Evolutionary conservation across 2,888 invertebrate species (phyloP).

Genomic region (Helobdella robusta): DNA sequence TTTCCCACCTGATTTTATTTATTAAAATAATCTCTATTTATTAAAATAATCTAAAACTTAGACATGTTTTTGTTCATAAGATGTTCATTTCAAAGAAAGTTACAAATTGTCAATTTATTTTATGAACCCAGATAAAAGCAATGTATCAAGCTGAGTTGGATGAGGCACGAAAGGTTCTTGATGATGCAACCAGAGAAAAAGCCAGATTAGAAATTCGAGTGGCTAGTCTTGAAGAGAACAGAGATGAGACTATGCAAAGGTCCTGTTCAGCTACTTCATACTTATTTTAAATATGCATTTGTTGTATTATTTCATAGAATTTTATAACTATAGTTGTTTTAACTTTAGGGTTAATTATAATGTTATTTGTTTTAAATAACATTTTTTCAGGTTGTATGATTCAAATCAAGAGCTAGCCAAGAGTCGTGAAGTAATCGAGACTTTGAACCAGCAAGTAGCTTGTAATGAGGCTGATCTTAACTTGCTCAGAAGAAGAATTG

Average conservation of each 20-base stretch:
- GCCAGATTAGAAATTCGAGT: conserved; percentile 51
- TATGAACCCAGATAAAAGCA: conserved; percentile 46
- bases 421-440: conserved; percentile 12
- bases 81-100: too few relatives aligned
- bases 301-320: background rate
- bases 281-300: background rate
- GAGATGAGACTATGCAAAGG: conserved; percentile 41
- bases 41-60: too few relatives aligned
- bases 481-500: conserved; percentile 46
- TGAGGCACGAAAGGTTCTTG: conserved; percentile 51
- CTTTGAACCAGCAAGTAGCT: conserved; percentile 49
- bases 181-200: conserved; percentile 51
- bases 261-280: conserved; percentile 18
- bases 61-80: too few relatives aligned
- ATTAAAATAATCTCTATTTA: too few relatives aligned
- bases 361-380: background rate
- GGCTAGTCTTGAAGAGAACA: conserved; percentile 49
- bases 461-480: conserved; percentile 51
- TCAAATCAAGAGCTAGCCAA: conserved; percentile 3
- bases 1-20: too few relatives aligned
- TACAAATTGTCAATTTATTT: too few relatives aligned
- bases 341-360: background rate
- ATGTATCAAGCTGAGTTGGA: conserved; percentile 52
- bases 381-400: conserved; percentile 18
- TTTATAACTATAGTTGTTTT: background rate